Evolutionary conservation across 1,140 invertebrate species (phyloP), one percentile per base, ranked within the genome.

Genomic region (Carposina sasakii): DNA sequence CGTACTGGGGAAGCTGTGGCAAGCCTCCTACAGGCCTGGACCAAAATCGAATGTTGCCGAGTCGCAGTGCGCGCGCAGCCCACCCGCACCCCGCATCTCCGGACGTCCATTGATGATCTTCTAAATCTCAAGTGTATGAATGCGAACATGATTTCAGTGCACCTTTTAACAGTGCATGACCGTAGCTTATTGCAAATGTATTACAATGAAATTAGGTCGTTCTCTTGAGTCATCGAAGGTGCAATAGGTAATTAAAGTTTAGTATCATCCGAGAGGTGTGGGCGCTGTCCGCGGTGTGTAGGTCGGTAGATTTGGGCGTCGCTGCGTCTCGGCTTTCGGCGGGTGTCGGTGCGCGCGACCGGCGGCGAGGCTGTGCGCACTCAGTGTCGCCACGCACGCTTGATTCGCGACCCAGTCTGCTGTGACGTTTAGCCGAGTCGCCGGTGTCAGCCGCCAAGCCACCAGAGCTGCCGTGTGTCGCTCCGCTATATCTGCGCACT

Each of bases 41-140:
- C 82, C 82, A 86, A 86, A 86, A 86, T 86, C 85, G 82, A 86
- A 86, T 85, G 78, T 68, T 57, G 68, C 75, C 75, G 79, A 66
- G 69, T 60, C 62, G 65, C 54, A 36, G 78, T 79, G 77, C 79
- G 82, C 78, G 77, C 81, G 82, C 82, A 46, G 53, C 47, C 68
- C 63, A 63, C 43, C 59, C 63, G 64, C 70, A 54, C 65, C 37
- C 70, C 68, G 62, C 74, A 67, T 70, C 64, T 71, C 67, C 59
- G 60, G 68, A 68, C 71, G 66, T 74, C 70, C 79, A 83, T 83
- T 83, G 76, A 83, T 81, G 76, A 83, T 81, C 71, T 81, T 69
- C 67, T 71, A 76, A 76, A 78, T 77, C 63, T 71, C 64, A 42
- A 60, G n/a, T 57, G 61, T 48, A 51, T 62, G 49, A 50, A n/a